Base-by-base conservation (phyloP, 2,888 invertebrate species). In the Heteromurus nitidus region DNA sequence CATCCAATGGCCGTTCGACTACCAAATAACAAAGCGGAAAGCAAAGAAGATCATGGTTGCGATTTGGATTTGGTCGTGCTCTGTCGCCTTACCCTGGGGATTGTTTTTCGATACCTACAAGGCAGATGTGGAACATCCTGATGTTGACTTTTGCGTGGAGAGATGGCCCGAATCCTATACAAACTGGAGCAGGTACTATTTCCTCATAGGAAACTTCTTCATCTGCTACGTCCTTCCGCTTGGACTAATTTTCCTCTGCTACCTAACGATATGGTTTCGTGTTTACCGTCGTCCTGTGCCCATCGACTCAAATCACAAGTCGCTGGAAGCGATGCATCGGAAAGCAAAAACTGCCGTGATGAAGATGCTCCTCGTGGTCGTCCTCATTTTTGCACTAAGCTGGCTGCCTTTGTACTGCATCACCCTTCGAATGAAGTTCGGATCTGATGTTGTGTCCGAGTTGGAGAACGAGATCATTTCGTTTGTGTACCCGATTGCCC, bases 281-380 rank as follows among this genome's bases (percentile, higher is more conserved):
- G 95, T 96, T 9, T 96, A 95, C 92, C 93, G 94, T 84, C 91
- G 97, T 55, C 92, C 95, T 84, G 96, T 97, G 85, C 97, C 96
- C 0, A 95, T 95, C 5, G 82, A 83, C 42, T 36, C 73, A 13
- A 30, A 7, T 5, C n/a, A 7, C 50, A 76, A 88, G 0, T 88
- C 88, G 85, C 84, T 85, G 81, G 84, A 87, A 88, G 75, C 88
- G 88, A 75, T 96, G 93, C 95, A 96, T 89, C 95, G 96, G 88
- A 96, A 95, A 90, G 96, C 96, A 55, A 97, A 97, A 91, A 95
- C 96, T 47, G 96, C 96, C 90, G 97, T 96, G 55, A 95, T 96
- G 20, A 97, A 97, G 90, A 97, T 97, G 97, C 91, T 97, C 82
- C 94, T 96, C 0, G 95, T 94, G 22, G 97, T 97, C 31, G 96